Evolutionary conservation across 1,140 invertebrate species (phyloP).

Genomic region (Pomacea maculata): DNA sequence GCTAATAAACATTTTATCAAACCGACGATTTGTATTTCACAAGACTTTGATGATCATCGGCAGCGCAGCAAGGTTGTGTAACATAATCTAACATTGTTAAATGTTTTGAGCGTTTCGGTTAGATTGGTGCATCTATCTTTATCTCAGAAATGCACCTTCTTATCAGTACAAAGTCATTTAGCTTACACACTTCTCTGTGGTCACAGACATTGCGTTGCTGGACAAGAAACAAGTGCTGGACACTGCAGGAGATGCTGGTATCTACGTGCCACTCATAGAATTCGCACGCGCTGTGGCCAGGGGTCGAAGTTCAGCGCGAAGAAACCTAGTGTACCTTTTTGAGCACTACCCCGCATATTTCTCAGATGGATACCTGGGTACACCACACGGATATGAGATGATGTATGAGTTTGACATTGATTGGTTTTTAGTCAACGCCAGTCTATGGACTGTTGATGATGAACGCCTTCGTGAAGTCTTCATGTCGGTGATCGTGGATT

Average conservation of each 20-base stretch:
- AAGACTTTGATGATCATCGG: no score
- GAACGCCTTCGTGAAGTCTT: neutral
- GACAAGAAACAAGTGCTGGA: neutral
- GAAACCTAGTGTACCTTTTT: slow-evolving; percentile 2
- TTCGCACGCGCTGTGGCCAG: neutral
- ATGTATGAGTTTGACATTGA: neutral
- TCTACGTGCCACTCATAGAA: slow-evolving; percentile 3
- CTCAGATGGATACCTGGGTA: neutral
- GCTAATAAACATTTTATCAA: no score
- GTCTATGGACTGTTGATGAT: neutral
- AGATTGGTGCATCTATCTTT: no score
- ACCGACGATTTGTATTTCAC: no score
- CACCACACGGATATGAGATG: neutral
- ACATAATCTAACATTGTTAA: no score
- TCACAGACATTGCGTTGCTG: neutral
- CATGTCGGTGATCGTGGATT: neutral
- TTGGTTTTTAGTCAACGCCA: neutral
- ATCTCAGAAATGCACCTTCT: no score
- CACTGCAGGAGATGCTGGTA: neutral
- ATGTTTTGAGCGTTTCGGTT: no score
- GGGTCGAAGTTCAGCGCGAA: neutral
- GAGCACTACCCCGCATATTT: neutral
- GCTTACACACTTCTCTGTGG: neutral
- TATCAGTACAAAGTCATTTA: no score
- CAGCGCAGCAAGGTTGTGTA: no score